Evolutionary conservation across 2,888 invertebrate genomes (phyloP).

Genomic region (Synanthedon myopaeformis): DNA sequence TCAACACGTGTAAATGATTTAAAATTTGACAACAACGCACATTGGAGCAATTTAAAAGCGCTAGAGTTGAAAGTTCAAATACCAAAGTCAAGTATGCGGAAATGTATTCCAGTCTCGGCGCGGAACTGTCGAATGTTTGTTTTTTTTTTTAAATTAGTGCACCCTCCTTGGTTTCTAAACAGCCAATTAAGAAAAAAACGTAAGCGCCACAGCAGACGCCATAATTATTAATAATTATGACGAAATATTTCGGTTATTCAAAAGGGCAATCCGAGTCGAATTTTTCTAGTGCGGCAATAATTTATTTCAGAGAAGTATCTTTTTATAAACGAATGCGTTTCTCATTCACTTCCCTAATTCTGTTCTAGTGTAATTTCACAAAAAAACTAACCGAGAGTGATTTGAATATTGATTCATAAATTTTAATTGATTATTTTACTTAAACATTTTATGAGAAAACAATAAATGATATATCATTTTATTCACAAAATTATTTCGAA

Average conservation of each 20-base stretch:
- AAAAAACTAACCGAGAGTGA: no score
- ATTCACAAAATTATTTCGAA: no score
- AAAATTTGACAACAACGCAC: slow-evolving; percentile 21
- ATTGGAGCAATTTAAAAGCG: slow-evolving; percentile 39
- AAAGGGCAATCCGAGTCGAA: slow-evolving; percentile 25
- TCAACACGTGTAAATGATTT: slow-evolving; percentile 37
- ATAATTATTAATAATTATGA: slow-evolving; percentile 67
- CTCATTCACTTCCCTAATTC: no score
- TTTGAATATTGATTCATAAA: no score
- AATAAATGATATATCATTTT: no score
- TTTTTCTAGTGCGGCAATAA: slow-evolving; percentile 18
- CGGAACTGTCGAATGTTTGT: slow-evolving; percentile 14
- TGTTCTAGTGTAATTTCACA: no score
- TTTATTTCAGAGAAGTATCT: slow-evolving; percentile 25
- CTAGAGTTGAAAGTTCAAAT: slow-evolving; percentile 35
- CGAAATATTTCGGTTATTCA: slow-evolving; percentile 55
- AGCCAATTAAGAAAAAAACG: slow-evolving; percentile 29
- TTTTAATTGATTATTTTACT: no score
- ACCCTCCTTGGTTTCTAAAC: slow-evolving; percentile 15
- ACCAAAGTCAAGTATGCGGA: slow-evolving; percentile 50
- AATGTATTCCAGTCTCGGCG: slow-evolving; percentile 17
- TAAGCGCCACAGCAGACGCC: slow-evolving; percentile 40
- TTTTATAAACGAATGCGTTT: no score
- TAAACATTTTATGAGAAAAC: no score
- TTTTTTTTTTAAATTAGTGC: neutral